Base-by-base conservation (phyloP, 2,888 invertebrate genomes). In the Hydrotaea cyrtoneurina region DNA sequence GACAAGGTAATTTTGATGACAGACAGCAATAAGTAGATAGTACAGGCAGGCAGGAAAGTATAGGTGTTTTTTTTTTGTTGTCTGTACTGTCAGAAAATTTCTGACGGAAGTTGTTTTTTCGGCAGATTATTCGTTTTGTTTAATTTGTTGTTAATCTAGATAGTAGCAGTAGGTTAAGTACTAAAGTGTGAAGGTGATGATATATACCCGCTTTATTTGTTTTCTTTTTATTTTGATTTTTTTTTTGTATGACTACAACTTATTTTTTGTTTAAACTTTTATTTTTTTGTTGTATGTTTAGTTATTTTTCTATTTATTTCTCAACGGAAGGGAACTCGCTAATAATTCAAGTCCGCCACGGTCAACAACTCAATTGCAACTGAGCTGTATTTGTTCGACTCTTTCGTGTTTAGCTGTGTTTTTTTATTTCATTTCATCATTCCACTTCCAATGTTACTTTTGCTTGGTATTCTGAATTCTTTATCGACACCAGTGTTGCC, bases 281-380 rank as follows among this genome's bases (percentile, higher is more conserved):
- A 4, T 31, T 23, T 59, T 46, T 80, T 72, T 72, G 23, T 21
- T 11, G 39, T 79, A 43, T 69, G 23, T 62, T 39, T 79, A 26
- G 26, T 69, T 80, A 82, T 72, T 80, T 19, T 62, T 59, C 43
- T 21, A n/a, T 73, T 57, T 31, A 59, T 73, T 75, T 39, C 64
- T 73, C 71, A 75, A 64, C 75, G 80, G 77, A 69, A 57, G 75
- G 46, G 72, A 84, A 83, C 80, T 80, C 86, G 83, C 81, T 31
- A 31, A 31, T 4, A 31, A 31, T 31, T 31, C 31, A 31, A 31
- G 31, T 31, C 31, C 31, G 31, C 89, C 87, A 88, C 88, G 87
- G 80, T 89, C 86, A 88, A 89, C 88, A 89, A 89, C 89, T 88
- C 86, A 89, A 89, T 89, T 89, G 89, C 90, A 90, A 91, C 90